Evolutionary conservation across 1,140 invertebrate species (phyloP), one percentile per base, ranked within the genome.

Genomic region (Drosophila ogumai): DNA sequence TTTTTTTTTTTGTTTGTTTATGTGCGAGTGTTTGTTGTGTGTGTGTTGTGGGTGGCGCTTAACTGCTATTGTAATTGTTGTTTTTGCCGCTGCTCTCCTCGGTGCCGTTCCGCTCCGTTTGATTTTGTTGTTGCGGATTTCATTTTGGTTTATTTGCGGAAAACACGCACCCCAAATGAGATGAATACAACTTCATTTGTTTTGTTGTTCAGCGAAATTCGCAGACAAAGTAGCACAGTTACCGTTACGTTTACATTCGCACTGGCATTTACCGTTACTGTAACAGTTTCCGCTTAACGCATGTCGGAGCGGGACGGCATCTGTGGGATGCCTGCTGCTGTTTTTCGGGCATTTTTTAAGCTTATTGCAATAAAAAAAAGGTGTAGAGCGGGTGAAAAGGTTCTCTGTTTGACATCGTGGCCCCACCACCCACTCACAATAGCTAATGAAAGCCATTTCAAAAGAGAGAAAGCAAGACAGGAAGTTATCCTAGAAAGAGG

Each of bases 21-120:
- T n/a, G n/a, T n/a, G n/a, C n/a, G 31, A 41, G 46, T 61, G 54
- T 19, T 7, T 13, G 43, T 19, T 50, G 40, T 57, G 22, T 50
- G 49, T 64, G 57, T 28, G 44, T 84, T 85, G 82, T 85, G 82
- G 82, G 82, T 75, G 82, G 82, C 66, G 82, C 78, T 56, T 79
- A 78, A 52, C 57, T 63, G 60, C 19, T 69, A 10, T 60, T 59
- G 31, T 66, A 49, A 32, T 47, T 63, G 44, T 67, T 61, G 56
- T 25, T 58, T 40, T 22, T 50, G 36, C 28, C 41, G 7, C 43
- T 50, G 34, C 36, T 44, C 36, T 49, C 28, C 49, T 36, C 31
- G 31, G 32, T 28, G 22, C 17, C 25, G 47, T 50, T 77, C 47
- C 61, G 61, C 69, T 50, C 25, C 19, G 66, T 67, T 68, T 38